Conservation (phyloP, 2,888 invertebrate genomes). For the Hemaris fuciformis region DNA sequence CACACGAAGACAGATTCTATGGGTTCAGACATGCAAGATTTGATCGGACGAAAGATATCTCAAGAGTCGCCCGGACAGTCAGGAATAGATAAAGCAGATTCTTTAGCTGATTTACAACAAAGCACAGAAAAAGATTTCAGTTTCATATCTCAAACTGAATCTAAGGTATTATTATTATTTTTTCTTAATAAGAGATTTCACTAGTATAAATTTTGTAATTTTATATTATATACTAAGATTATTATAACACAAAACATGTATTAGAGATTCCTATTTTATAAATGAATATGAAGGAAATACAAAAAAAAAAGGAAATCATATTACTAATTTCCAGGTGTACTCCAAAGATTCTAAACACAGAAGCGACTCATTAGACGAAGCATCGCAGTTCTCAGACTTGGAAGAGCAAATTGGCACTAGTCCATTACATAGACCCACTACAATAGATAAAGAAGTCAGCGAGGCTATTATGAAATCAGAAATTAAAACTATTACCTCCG, state of each 20-base stretch:
- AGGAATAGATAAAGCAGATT: constrained; percentile 70
- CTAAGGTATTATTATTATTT: no score
- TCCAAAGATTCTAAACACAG: constrained; percentile 73
- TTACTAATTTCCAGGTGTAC: constrained; percentile 52
- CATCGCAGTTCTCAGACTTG: constrained; percentile 76
- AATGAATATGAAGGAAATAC: no score
- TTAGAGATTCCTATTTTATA: no score
- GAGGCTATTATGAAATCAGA: constrained; percentile 39
- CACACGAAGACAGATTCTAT: constrained; percentile 73
- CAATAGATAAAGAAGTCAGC: constrained; percentile 39
- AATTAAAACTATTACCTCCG: constrained; percentile 36
- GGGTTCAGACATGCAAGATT: constrained; percentile 65
- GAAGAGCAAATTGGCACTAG: constrained; percentile 74
- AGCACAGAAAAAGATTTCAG: constrained; percentile 75
- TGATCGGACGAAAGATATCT: constrained; percentile 56
- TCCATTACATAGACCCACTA: constrained; percentile 56
- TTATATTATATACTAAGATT: no score
- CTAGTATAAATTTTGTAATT: no score
- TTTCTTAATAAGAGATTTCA: no score
- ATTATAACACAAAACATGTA: no score
- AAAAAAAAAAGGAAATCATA: background rate
- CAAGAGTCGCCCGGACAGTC: constrained; percentile 68
- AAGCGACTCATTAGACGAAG: constrained; percentile 76
- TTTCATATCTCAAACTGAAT: constrained; percentile 76
- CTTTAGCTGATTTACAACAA: constrained; percentile 71